phyloP scores from a whole-genome alignment of 1,140 invertebrate genomes.

The Solen grandis region DNA sequence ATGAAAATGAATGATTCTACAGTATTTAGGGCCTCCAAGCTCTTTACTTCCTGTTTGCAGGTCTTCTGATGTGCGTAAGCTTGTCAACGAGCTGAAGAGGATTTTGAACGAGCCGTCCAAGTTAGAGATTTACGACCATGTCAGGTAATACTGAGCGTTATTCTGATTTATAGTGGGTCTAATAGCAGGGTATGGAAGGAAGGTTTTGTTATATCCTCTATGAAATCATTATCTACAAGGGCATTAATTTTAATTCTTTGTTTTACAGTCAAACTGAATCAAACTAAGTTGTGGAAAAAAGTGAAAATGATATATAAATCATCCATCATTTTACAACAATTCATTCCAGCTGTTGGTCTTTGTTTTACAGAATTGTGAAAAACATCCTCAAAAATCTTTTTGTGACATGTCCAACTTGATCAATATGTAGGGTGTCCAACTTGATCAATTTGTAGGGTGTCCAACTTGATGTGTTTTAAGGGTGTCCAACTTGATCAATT shows the following conservation, averaged over 20 bases:
- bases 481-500: no score
- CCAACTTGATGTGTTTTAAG: no score
- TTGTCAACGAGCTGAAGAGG: constrained; percentile 67
- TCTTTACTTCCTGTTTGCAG: constrained; percentile 51
- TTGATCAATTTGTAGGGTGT: no score
- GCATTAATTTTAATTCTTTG: background rate
- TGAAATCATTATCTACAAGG: no score
- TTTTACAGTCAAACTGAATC: background rate
- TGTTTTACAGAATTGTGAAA: no score
- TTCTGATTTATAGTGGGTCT: background rate
- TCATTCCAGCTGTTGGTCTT: no score
- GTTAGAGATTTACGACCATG: constrained; percentile 74
- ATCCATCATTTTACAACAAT: background rate
- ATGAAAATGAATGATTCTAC: no score
- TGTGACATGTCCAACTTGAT: no score
- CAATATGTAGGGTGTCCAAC: no score
- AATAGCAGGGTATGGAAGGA: no score
- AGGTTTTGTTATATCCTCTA: no score
- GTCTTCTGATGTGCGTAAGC: constrained; percentile 62
- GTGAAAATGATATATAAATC: background rate
- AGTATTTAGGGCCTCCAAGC: background rate
- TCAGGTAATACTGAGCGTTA: constrained; percentile 66
- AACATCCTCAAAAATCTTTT: no score
- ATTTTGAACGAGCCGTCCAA: constrained; percentile 74
- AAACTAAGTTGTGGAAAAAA: background rate